Evolutionary conservation across 2,113 vertebrate species (phyloP).

Genomic region (Periophthalmodon schlosseri): DNA sequence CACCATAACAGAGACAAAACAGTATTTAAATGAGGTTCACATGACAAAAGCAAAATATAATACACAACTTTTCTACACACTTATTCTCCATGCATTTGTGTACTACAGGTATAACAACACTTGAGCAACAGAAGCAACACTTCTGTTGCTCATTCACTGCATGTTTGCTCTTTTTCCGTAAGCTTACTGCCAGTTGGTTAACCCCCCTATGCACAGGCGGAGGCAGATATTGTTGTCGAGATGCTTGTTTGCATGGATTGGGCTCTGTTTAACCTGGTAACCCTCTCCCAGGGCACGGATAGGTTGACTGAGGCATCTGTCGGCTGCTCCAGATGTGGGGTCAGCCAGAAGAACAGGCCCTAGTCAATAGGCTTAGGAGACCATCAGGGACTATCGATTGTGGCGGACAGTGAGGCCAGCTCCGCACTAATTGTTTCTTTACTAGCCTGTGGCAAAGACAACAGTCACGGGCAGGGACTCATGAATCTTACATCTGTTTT

Average conservation of each 20-base stretch:
- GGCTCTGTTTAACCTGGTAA: constrained; percentile 65
- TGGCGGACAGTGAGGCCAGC: constrained; percentile 72
- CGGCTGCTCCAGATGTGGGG: constrained; percentile 60
- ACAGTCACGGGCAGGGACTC: constrained; percentile 71
- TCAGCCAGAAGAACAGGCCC: constrained; percentile 64
- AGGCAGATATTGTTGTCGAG: constrained; percentile 39
- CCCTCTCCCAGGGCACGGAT: constrained; percentile 48
- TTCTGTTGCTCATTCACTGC: background rate
- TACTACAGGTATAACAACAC: background rate
- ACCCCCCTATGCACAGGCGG: constrained; percentile 21
- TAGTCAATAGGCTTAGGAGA: constrained; percentile 78
- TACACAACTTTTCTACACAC: background rate
- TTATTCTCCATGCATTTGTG: background rate
- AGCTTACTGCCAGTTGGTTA: constrained; percentile 21
- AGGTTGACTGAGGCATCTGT: constrained; percentile 49
- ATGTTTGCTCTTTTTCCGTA: background rate
- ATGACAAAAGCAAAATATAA: too few species aligned
- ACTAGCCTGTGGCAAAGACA: constrained; percentile 78
- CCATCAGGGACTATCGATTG: constrained; percentile 79
- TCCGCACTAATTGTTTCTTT: constrained; percentile 82
- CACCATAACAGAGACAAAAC: background rate
- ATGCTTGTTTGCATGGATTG: constrained; percentile 57
- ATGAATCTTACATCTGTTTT: constrained; percentile 80
- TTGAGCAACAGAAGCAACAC: too few species aligned
- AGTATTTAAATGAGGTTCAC: background rate